Percentiles rank a stretch among this genome's conserved stretches.
Evolutionary conservation across 2,113 vertebrate genomes (phyloP).

Genomic region (Calonectris borealis): DNA sequence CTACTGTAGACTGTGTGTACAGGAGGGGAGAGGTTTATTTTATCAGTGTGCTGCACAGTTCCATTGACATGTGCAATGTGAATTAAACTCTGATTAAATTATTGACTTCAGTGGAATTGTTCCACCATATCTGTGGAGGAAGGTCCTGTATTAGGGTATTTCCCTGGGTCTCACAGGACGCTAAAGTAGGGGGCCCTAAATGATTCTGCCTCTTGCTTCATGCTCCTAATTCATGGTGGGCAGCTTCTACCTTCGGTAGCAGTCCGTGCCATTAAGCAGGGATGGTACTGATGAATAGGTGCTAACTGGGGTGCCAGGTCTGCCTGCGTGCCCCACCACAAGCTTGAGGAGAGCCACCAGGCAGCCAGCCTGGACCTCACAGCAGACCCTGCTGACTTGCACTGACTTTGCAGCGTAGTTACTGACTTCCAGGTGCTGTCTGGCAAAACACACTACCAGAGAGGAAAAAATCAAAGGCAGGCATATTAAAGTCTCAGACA

Average conservation of each 20-base stretch:
- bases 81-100: background rate
- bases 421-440: background rate
- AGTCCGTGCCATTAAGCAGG: background rate
- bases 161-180: background rate
- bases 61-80: background rate
- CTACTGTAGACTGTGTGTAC: background rate
- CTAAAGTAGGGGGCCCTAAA: background rate
- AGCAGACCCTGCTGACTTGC: background rate
- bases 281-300: background rate
- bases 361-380: background rate
- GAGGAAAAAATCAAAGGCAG: background rate
- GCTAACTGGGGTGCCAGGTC: background rate
- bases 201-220: background rate
- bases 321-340: accelerated
- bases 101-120: background rate
- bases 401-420: background rate
- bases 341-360: background rate
- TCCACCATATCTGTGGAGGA: background rate
- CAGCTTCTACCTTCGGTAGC: background rate
- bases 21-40: background rate
- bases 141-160: background rate
- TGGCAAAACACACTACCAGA: background rate
- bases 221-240: background rate
- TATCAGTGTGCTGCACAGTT: background rate
- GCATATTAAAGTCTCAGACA: background rate